Base-by-base conservation (phyloP, 2,113 vertebrate genomes). In the Rattus rattus region DNA sequence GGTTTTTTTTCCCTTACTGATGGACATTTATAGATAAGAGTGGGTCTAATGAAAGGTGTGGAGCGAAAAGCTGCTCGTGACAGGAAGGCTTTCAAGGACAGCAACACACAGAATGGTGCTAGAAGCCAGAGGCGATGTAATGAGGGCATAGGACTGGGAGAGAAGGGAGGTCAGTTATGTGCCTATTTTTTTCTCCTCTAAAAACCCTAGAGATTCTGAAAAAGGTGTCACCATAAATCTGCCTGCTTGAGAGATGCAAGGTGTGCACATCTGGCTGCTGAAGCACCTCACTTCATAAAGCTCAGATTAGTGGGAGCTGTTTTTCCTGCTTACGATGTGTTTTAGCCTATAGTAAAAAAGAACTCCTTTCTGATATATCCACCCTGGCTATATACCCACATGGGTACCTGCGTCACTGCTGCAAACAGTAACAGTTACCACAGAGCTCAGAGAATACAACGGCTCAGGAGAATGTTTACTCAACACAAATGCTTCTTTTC, bases 211-310 rank as follows among this genome's bases (percentile, higher is more conserved):
- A 84, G 83, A 72, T 84, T 94, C 88, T 93, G 87, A 56, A 97
- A 96, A 96, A 96, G 75, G 88, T 75, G 47, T 72, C 92, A 91
- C 16, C 77, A 93, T 52, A 97, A 89, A 87, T 56, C 96, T 47
- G 54, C 49, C 65, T 67, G 26, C 49, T 73, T 69, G 67, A 69
- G 67, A 33, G 67, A 69, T 0, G 1, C 33, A 73, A 88, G 65
- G 61, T 61, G 11, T 33, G 76, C 17, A 91, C 52, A 95, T 72
- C n/a, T 69, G 54, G 49, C 52, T 61, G 36, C 49, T 73, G 70
- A 73, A 76, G 75, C 72, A 89, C 87, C 84, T 56, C 70, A 72
- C 33, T 85, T 88, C 65, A 90, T 85, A 81, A 63, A 85, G 84
- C 88, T 92, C 52, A 79, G 33, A 81, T 73, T 77, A 91, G 86